Evolutionary conservation across 2,888 invertebrate genomes (phyloP), one percentile per base, ranked within the genome.

Genomic region (Tribolium freemani): DNA sequence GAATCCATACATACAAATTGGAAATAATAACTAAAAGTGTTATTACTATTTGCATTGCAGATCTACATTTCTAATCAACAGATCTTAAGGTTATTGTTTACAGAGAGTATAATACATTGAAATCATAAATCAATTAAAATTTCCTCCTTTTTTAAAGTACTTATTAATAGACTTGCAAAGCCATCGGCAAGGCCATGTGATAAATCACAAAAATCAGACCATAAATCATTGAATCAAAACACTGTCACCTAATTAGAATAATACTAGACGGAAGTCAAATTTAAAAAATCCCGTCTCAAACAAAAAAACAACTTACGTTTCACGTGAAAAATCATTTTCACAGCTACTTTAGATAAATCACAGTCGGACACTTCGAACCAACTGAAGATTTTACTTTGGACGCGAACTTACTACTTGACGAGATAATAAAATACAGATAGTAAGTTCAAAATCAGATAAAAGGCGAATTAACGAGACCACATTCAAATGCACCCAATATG

Each of bases 251-350:
- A 38, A 38, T 38, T 38, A 38, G 1, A 8, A 38, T 38, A 38
- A 38, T 38, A n/a, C 5, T 26, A 38, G 8, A 38, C 38, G 38
- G 38, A 38, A 38, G 3, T 38, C 38, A 3, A 38, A 3, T 26
- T 26, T 21, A 3, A 26, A 26, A 16, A 26, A 26, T 26, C 3
- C 26, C 26, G 26, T 3, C 0, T 26, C 26, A 26, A 26, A 26
- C 26, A 16, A 16, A 54, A 54, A 54, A 54, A 56, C 31, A 46
- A 48, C 63, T 63, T 38, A 63, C 63, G 51, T 63, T 63, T 63
- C 10, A 31, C 31, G 5, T 30, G 9, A 31, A 63, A 51, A 38
- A 63, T 31, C 63, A 63, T 63, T 63, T 30, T 63, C 5, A 26
- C 21, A 3, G 16, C 16, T 16, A 8, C 10, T 8, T 11, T 31